phyloP scores from a whole-genome alignment of 1,140 invertebrate genomes.

The Bursaphelenchus mucronatus region DNA sequence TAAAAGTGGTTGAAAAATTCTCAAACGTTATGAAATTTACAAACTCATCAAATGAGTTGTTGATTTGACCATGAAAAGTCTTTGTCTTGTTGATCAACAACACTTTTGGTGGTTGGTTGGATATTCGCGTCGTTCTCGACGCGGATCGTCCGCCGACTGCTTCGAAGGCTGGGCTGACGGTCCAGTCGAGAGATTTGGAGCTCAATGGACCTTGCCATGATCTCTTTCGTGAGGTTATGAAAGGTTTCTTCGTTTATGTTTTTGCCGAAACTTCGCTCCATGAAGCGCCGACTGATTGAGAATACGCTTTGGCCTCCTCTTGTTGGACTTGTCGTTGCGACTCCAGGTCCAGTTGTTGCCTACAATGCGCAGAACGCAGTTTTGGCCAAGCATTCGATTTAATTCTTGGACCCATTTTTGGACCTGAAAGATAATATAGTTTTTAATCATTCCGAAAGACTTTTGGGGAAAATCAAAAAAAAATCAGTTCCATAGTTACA shows the following conservation, averaged over 20 bases:
- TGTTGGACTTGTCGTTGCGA: slow-evolving; percentile 77
- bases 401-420: slow-evolving; percentile 98
- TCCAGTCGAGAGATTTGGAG: not conserved
- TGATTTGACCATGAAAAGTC: not conserved
- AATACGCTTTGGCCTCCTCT: slow-evolving; percentile 74
- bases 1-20: too few species aligned
- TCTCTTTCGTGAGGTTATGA: slow-evolving; percentile 51
- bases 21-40: not conserved
- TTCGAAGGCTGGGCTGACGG: not conserved
- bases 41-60: slow-evolving; percentile 7
- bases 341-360: slow-evolving; percentile 94
- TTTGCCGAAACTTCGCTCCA: slow-evolving; percentile 89
- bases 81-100: not conserved
- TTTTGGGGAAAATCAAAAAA: not conserved
- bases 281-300: slow-evolving; percentile 81
- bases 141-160: too few species aligned
- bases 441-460: not conserved
- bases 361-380: slow-evolving; percentile 84
- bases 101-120: too few species aligned
- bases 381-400: slow-evolving; percentile 86
- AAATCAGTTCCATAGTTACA: not conserved
- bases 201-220: not conserved
- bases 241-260: slow-evolving; percentile 90
- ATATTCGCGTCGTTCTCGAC: too few species aligned
- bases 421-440: slow-evolving; percentile 67